These are phyloP conservation scores for Operophtera brumata DNA, from an alignment of 2,888 invertebrate species.

Conservation along the genomic window DNA sequence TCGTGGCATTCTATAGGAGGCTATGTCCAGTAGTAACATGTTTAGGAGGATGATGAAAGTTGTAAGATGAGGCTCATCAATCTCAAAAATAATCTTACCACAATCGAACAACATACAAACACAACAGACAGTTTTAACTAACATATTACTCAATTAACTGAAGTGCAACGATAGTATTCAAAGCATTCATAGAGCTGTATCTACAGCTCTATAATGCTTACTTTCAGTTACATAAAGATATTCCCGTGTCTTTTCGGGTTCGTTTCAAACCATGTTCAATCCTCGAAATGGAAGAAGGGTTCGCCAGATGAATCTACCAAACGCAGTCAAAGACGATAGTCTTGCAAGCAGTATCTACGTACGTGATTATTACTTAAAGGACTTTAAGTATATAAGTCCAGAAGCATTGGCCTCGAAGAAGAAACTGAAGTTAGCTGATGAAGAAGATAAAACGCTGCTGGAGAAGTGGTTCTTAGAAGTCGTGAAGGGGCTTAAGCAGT, in stretches of 20 bases:
- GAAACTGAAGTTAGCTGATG: conserved; percentile 22
- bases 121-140: neutral
- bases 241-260: neutral
- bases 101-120: conserved; percentile 6
- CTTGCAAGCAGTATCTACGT: conserved; percentile 44
- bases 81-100: no score
- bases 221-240: neutral
- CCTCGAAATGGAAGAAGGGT: conserved; percentile 33
- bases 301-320: conserved; percentile 26
- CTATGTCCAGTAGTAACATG: no score
- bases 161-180: conserved; percentile 14
- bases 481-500: conserved; percentile 63
- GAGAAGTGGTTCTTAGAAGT: conserved; percentile 60
- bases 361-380: conserved; percentile 64
- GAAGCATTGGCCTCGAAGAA: conserved; percentile 42
- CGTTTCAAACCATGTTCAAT: conserved; percentile 34
- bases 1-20: no score
- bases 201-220: no score
- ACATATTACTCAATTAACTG: conserved; percentile 11
- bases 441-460: conserved; percentile 36
- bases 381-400: conserved; percentile 64
- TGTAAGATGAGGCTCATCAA: no score
- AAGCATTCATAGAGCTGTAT: neutral
- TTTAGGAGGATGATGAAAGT: no score
- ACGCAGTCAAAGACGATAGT: conserved; percentile 32